Evolutionary conservation across 1,140 invertebrate genomes (phyloP), one percentile per base, ranked within the genome.

Genomic region (Panulirus ornatus): DNA sequence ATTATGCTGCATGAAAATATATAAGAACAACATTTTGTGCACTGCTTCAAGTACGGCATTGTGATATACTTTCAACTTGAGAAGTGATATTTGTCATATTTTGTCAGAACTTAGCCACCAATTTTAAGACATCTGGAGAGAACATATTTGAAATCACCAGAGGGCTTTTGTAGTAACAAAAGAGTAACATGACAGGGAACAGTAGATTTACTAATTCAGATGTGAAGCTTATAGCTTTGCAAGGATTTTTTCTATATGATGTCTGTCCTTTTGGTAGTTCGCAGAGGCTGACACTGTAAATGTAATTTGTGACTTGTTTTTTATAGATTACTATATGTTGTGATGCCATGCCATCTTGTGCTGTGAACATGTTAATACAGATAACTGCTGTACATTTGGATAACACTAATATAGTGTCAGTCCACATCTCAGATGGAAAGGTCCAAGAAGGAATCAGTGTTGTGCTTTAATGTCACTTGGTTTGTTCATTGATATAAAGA

Each of bases 401-500:
- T 19, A 76, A 76, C 22, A 14, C 36, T 36, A 22, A 2, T 42
- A 22, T 76, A 38, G 73, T 76, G 73, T 42, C 40, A 30, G 2
- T 79, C 9, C 22, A 42, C 16, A 51, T 76, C 9, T 6, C 19
- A 42, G 22, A 22, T 19, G 2, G 51, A n/a, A 79, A 51, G 42
- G 40, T 44, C 27, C 76, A 44, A 79, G 42, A 47, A 79, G 76
- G 76, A 79, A 51, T 51, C 76, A 44, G 76, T 79, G 14, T 27
- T 79, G 42, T 44, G 76, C 42, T 79, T 2, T 79, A 47, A 47
- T 30, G 76, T 76, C 73, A 79, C 51, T n/a, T 79, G n/a, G n/a
- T 79, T 30, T 51, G 36, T 47, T 76, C 38, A 27, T 47, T 79
- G 11, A 44, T 22, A 16, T n/a, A 47, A 79, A 9, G 6, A 27